These are phyloP conservation scores for Lethenteron camtschaticum DNA, from an alignment of 2,113 vertebrate species.

Conservation along the genomic window DNA sequence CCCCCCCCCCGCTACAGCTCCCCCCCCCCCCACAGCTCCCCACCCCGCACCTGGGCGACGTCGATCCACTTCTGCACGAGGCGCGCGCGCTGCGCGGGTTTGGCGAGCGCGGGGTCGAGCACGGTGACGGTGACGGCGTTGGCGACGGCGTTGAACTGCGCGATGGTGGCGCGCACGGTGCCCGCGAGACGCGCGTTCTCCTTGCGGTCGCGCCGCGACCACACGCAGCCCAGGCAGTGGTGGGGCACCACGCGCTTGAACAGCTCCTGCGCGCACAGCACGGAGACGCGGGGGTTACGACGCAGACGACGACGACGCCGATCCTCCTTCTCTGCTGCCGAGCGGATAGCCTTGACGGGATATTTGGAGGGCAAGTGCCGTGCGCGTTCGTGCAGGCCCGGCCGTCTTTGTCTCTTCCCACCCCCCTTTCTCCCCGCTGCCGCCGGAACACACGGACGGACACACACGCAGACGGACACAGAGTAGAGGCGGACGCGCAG, in stretches of 20 bases:
- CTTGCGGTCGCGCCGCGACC: constrained; percentile 60
- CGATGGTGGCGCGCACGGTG: constrained; percentile 47
- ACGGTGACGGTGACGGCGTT: constrained; percentile 44
- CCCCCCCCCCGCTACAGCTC: background rate
- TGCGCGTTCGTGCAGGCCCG: too few species aligned
- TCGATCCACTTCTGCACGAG: constrained; percentile 56
- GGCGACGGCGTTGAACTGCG: constrained; percentile 49
- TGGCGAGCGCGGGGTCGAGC: constrained; percentile 21
- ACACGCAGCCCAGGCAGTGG: constrained; percentile 51
- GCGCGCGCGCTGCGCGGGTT: constrained; percentile 26
- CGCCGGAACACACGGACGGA: too few species aligned
- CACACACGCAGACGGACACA: too few species aligned
- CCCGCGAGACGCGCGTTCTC: constrained; percentile 33
- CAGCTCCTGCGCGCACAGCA: constrained; percentile 25
- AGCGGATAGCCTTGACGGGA: too few species aligned
- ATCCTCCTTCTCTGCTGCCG: too few species aligned
- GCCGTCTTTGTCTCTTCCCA: too few species aligned
- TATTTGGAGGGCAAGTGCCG: too few species aligned
- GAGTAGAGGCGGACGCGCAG: too few species aligned
- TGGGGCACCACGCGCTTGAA: constrained; percentile 37
- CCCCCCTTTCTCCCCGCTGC: too few species aligned
- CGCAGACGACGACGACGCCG: too few species aligned
- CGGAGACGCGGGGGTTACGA: background rate
- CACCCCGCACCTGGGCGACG: constrained; percentile 27
- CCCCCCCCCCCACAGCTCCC: background rate